These are phyloP conservation scores for Siphonodentalium dalli DNA, from an alignment of 2,888 invertebrate genomes.

Conservation along the genomic window DNA sequence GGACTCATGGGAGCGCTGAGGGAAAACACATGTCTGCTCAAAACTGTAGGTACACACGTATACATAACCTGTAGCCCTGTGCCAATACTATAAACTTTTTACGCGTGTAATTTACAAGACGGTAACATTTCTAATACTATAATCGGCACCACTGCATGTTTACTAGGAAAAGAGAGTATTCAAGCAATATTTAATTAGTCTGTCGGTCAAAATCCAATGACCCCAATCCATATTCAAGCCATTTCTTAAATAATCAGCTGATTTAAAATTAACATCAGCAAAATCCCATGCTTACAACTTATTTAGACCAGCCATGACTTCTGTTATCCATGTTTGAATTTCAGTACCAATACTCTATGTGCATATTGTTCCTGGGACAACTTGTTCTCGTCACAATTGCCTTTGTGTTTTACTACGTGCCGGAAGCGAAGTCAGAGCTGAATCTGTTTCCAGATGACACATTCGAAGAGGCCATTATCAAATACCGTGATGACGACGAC, in stretches of 20 bases:
- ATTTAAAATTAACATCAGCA: neutral
- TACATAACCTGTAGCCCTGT: no score
- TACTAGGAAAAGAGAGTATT: no score
- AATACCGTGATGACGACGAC: constrained; percentile 58
- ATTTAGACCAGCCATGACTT: neutral
- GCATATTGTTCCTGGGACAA: constrained; percentile 48
- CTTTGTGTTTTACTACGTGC: constrained; percentile 57
- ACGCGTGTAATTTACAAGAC: no score
- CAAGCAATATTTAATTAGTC: no score
- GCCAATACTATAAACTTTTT: no score
- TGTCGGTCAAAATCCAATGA: no score
- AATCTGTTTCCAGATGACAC: constrained; percentile 50
- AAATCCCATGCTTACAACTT: neutral
- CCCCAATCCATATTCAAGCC: no score
- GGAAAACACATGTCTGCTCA: constrained; percentile 54
- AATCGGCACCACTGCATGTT: no score
- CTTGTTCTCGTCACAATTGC: constrained; percentile 47
- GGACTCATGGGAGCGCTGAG: constrained; percentile 58
- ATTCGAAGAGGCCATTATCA: constrained; percentile 50
- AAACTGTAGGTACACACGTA: constrained; percentile 53
- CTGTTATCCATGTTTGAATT: constrained; percentile 4
- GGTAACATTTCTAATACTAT: no score
- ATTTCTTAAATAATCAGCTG: no score
- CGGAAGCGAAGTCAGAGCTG: constrained; percentile 42
- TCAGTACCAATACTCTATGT: constrained; percentile 52